Evolutionary conservation across 2,113 vertebrate genomes (phyloP).

Genomic region (Elephantulus edwardii): DNA sequence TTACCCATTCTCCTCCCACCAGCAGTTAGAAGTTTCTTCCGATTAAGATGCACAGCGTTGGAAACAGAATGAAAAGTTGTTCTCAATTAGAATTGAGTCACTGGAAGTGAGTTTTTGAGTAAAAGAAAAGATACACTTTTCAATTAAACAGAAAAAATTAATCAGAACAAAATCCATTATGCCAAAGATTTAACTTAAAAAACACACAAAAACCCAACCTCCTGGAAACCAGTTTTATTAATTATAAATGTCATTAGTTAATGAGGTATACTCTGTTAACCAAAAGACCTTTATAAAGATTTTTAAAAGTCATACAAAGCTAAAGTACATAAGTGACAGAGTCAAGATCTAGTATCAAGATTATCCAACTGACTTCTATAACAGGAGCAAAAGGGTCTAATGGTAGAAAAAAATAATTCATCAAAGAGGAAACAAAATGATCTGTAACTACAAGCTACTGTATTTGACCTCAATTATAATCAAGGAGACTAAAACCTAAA

Average conservation of each 20-base stretch:
- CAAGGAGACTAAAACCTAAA: neutral
- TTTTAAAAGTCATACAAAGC: neutral
- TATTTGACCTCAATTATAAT: neutral
- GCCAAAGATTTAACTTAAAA: conserved; percentile 16
- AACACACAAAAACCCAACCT: no score
- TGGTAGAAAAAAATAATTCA: neutral
- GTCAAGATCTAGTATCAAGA: neutral
- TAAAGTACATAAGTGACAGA: neutral
- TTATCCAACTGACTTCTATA: no score
- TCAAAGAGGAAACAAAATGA: neutral
- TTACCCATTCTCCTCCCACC: no score
- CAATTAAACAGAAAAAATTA: neutral
- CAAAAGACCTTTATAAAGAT: neutral
- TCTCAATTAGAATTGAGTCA: no score
- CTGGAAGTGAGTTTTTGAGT: neutral
- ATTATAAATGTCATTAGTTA: neutral
- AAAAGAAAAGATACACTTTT: neutral
- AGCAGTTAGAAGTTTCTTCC: no score
- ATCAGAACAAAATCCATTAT: conserved; percentile 1
- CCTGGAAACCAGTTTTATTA: neutral
- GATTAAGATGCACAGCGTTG: no score
- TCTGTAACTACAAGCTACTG: neutral
- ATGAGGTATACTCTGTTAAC: neutral
- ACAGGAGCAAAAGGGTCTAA: neutral
- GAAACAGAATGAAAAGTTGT: no score